A percentile compares a stretch with the other conserved stretches of the same genome.
Evolutionary conservation across 2,888 invertebrate species (phyloP).

Genomic region (Mystacides longicornis): DNA sequence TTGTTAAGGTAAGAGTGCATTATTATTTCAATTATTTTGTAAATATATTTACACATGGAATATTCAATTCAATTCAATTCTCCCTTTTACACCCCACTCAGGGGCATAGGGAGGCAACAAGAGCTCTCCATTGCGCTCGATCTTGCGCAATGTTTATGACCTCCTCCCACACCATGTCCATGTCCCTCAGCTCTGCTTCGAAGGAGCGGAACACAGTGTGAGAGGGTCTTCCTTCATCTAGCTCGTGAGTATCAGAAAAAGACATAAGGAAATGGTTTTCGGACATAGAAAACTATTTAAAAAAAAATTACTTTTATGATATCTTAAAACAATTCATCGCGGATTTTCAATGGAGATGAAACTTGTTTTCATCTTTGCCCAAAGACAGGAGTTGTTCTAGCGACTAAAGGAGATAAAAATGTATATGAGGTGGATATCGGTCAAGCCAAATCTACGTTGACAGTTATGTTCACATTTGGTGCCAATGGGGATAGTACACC

Average conservation of each 20-base stretch:
- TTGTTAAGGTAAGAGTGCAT: constrained; percentile 2
- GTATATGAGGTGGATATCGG: neutral
- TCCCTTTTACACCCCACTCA: too few species aligned
- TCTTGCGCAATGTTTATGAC: neutral
- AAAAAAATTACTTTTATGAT: neutral
- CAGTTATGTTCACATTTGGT: constrained; percentile 2
- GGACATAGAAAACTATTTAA: constrained; percentile 1
- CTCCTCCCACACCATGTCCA: too few species aligned
- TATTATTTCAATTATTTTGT: neutral
- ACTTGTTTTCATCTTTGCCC: constrained; percentile 1
- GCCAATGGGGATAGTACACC: neutral
- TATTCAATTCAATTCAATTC: too few species aligned
- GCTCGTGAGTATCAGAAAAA: constrained; percentile 1
- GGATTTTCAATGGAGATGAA: neutral
- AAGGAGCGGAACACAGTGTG: too few species aligned
- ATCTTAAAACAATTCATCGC: neutral
- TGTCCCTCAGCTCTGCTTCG: too few species aligned
- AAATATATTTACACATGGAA: neutral
- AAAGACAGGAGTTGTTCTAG: constrained; percentile 1
- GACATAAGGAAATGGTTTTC: constrained; percentile 2
- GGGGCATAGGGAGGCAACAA: too few species aligned
- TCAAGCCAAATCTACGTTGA: constrained; percentile 2
- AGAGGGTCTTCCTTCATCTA: neutral
- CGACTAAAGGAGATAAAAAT: neutral
- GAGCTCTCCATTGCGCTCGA: neutral